Evolutionary conservation across 2,113 vertebrate genomes (phyloP).

Genomic region (Empidonax alnorum): DNA sequence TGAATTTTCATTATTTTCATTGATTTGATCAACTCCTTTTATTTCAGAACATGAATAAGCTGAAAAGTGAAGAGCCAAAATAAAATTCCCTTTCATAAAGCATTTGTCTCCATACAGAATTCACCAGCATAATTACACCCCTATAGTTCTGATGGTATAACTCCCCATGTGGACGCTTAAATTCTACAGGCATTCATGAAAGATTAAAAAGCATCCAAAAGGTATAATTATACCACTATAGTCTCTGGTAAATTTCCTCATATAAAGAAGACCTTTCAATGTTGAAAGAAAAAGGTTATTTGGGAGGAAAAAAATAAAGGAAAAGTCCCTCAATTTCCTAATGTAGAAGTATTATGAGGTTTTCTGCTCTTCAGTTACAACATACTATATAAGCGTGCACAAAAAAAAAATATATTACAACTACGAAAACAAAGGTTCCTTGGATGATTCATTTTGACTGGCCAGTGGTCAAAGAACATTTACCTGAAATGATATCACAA

Average conservation of each 20-base stretch:
- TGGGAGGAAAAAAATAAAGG: neutral
- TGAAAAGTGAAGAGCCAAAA: slow-evolving; percentile 29
- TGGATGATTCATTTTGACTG: neutral
- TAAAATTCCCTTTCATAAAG: slow-evolving; percentile 41
- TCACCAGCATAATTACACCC: neutral
- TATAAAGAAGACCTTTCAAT: slow-evolving; percentile 18
- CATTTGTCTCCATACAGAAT: slow-evolving; percentile 25
- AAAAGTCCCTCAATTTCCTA: neutral
- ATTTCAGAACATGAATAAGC: slow-evolving; percentile 7
- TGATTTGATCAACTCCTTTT: slow-evolving; percentile 52
- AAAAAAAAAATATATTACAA: neutral
- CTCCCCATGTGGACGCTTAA: neutral
- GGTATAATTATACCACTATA: slow-evolving; percentile 40
- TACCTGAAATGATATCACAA: slow-evolving; percentile 4
- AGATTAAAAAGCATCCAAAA: slow-evolving; percentile 58
- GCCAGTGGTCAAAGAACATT: neutral
- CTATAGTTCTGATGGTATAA: slow-evolving; percentile 39
- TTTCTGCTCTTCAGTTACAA: neutral
- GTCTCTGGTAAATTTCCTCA: slow-evolving; percentile 38
- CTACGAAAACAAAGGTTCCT: slow-evolving; percentile 4
- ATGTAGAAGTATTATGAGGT: neutral
- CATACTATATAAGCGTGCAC: neutral
- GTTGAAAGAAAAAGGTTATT: neutral
- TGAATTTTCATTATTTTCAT: slow-evolving; percentile 57
- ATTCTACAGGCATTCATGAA: slow-evolving; percentile 44